Conservation (phyloP, 2,113 vertebrate genomes). For the Nannospalax galili region DNA sequence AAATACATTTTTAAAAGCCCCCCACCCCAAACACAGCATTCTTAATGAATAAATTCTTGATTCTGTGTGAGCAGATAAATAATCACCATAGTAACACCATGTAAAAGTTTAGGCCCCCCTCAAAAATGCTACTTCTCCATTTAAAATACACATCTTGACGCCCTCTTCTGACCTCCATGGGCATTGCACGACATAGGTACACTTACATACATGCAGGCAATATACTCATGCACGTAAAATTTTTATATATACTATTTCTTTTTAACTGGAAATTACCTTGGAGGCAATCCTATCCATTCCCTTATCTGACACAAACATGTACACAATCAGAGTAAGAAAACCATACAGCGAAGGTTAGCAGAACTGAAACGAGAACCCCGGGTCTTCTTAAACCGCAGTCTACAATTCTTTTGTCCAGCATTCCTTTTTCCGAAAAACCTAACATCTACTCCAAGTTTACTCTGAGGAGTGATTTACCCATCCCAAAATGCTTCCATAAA, state of each 20-base stretch:
- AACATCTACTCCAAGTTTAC: no score
- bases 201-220: no score
- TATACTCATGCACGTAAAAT: no score
- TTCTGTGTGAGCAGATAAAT: background rate
- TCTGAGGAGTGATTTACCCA: background rate
- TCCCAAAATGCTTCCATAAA: background rate
- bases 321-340: background rate
- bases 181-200: no score
- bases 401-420: no score
- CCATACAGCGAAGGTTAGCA: background rate
- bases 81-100: background rate
- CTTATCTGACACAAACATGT: background rate
- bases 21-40: background rate
- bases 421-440: background rate
- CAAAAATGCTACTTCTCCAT: no score
- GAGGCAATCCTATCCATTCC: no score
- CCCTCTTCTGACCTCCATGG: no score
- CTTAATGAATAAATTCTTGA: conserved; percentile 6
- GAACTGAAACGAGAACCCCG: background rate
- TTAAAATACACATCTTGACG: background rate
- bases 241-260: background rate
- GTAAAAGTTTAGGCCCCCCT: background rate
- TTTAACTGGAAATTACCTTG: background rate
- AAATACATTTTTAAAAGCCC: background rate
- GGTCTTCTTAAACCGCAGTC: background rate